Evolutionary conservation across 2,797 vertebrate species (phyloP).

Genomic region (Pantherophis vulpinus): DNA sequence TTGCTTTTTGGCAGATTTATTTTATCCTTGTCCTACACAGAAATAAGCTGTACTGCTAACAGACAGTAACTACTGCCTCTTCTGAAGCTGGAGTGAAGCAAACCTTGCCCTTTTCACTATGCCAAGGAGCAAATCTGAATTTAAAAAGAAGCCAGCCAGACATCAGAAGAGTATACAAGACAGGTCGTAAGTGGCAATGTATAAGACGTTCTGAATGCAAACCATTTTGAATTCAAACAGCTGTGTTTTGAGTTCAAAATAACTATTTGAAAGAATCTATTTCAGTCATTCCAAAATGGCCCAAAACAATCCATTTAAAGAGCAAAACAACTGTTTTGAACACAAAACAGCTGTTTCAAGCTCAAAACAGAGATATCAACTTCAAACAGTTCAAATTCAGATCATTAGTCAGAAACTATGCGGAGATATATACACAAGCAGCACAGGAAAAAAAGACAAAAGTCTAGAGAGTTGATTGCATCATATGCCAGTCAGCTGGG

Average conservation of each 20-base stretch:
- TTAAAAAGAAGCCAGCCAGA: background rate
- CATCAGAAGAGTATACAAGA: background rate
- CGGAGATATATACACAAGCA: background rate
- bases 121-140: background rate
- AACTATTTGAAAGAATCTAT: background rate
- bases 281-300: background rate
- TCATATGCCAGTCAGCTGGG: background rate
- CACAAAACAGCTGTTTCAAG: background rate
- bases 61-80: background rate
- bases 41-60: background rate
- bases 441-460: background rate
- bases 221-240: background rate
- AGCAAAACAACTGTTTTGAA: background rate
- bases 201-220: background rate
- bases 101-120: background rate
- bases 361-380: background rate
- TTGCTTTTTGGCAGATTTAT: background rate
- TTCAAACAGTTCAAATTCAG: background rate
- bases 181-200: background rate
- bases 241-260: background rate
- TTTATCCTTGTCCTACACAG: slow-evolving; percentile 7
- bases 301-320: background rate
- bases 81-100: background rate
- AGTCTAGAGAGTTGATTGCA: background rate
- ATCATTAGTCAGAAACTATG: background rate